Base-by-base conservation (phyloP, 2,797 vertebrate species). In the Spheniscus humboldti region DNA sequence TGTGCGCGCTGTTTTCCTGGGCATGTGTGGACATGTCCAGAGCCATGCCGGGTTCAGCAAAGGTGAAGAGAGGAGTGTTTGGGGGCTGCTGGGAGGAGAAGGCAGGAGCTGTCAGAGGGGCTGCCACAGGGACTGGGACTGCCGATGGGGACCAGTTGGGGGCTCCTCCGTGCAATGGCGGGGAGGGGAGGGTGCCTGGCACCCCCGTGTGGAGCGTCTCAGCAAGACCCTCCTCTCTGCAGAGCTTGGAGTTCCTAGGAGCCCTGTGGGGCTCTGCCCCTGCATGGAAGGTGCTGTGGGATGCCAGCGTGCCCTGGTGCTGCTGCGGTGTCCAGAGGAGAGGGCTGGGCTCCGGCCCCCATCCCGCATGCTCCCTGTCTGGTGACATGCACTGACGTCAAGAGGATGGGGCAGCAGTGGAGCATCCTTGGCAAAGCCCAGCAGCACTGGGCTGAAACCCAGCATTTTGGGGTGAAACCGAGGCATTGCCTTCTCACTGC, bases 381-480 rank as follows among this genome's bases (percentile, higher is more conserved):
- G 2, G 2, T 23, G 79, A 18, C 2, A 0, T 11, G 43, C 20
- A 0, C 16, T 15, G 72, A 10, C 0, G 0, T 31, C 0, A 1
- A 18, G 64, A 35, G 72, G 68, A 53, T 2, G 53, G 81, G 64
- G 47, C 68, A 66, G 35, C 0, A 0, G 43, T 10, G 28, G 68
- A n/a, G 52, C 76, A 27, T 60, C 84, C 79, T 45, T 17, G 10
- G 63, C 60, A 33, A 9, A 53, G 55, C 48, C 18, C 18, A 47
- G 52, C 77, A 31, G 86, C 0, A 1, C 72, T 31, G 68, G 35
- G 35, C 35, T 35, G 35, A 35, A 35, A 35, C 35, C 35, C 35
- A 35, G 35, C 35, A 35, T 5, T 88, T 66, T 48, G 83, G 73
- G 86, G 64, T 35, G 73, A 80, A 66, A 13, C 83, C 0, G 3